Base-by-base conservation (phyloP, 2,797 vertebrate species). In the Myotis daubentonii region DNA sequence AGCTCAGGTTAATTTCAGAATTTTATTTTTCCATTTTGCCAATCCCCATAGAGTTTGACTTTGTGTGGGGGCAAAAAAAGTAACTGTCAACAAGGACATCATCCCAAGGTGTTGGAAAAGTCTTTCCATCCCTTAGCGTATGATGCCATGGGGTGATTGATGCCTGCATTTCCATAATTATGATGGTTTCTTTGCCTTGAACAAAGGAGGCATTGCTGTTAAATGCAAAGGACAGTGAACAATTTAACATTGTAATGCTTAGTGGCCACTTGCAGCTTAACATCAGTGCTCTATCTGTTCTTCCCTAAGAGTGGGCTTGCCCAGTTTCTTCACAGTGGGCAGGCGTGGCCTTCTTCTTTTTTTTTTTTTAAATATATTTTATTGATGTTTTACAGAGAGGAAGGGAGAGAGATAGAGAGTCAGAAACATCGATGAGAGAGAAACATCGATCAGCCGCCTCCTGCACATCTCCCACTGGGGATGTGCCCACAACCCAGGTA, bases 201-300 rank as follows among this genome's bases (percentile, higher is more conserved):
- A 25, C 79, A 93, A 89, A 81, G 62, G 66, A 95, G 51, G 60
- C 47, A 89, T 95, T 82, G 23, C 66, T 91, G 44, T 78, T 93
- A 68, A 72, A 87, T 72, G 33, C 30, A 92, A 89, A 80, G 66
- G 78, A 41, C 5, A 80, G 20, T 72, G 41, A n/a, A 22, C 57
- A 51, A 76, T 72, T 87, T 87, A 91, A 68, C 5, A 70, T 25
- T 25, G 89, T 55, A 80, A 51, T 71, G n/a, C 16, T 76, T 30
- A 57, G 70, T 53, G 51, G 51, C 8, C 12, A 33, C 76, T 94
- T 41, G 20, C 3, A 36, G n/a, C 22, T 83, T 74, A 66, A 36
- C 51, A 83, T 89, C 20, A 12, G 22, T 2, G 22, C 30, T 79
- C 19, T 47, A 16, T 7, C 51, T 86, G 4, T 51, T 74, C 13